Conservation (phyloP, 2,797 vertebrate species). For the Hemibagrus guttatus region DNA sequence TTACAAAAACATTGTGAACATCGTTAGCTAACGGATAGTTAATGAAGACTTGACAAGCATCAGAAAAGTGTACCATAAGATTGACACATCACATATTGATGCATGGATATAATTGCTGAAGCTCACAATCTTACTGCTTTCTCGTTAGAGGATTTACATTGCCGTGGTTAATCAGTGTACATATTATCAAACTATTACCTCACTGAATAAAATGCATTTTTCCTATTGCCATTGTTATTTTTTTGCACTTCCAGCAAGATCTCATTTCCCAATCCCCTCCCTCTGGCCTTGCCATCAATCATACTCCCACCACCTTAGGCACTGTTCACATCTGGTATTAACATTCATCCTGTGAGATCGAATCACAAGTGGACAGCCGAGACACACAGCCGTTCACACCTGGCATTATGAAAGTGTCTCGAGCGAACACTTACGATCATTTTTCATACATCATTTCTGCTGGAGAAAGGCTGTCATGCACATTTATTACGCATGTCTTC, state of each 20-base stretch:
- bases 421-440: not conserved
- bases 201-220: not conserved
- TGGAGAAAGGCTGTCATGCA: not conserved
- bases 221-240: not conserved
- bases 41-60: not conserved
- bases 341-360: not conserved
- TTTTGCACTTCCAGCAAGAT: no score
- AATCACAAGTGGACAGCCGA: not conserved
- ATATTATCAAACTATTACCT: not conserved
- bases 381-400: not conserved
- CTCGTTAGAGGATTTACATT: not conserved
- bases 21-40: not conserved
- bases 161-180: no score
- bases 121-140: not conserved
- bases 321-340: not conserved
- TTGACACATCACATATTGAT: not conserved
- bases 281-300: not conserved
- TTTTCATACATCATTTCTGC: not conserved
- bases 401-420: not conserved
- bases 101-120: not conserved
- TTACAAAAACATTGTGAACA: not conserved
- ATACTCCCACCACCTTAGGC: not conserved
- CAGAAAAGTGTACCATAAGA: not conserved
- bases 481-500: no score
- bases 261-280: not conserved